Base-by-base conservation (phyloP, 2,113 vertebrate species). In the Percopsis transmontana region DNA sequence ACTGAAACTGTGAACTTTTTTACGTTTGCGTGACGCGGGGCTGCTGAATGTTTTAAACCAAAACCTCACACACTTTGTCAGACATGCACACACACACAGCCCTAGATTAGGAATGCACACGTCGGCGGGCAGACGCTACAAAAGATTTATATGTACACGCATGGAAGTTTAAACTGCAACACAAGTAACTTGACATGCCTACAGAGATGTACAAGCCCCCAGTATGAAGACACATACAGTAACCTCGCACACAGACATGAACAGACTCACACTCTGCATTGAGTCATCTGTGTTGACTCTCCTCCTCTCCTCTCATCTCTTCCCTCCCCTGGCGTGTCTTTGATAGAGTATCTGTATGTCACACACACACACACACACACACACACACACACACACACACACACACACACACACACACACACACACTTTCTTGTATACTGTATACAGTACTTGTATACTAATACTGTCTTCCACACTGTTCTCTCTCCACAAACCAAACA, bases 251-350 rank as follows among this genome's bases (percentile, higher is more conserved):
- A 16, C 27, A 54, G 20, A 24, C 24, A n/a, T 27, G 38, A 14
- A 18, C 54, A 56, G 5, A 38, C 24, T 33, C 54, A 39, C 27
- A 56, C 54, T n/a, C 68, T 74, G 13, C 62, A 81, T 70, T 86
- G 77, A 88, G 83, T 91, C 89, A 87, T 88, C 73, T 74, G 27
- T 61, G 61, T 65, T 23, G 64, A 69, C 78, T 78, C 53, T 72
- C 76, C 68, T 68, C 21, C 16, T 42, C 16, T 42, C 57, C 59
- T 48, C 61, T 72, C 21, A 21, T 68, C 39, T 58, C 68, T 77
- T 74, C 72, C 20, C 57, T 70, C 65, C 68, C 72, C 78, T 66
- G 59, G 77, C 82, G 76, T 62, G 79, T 76, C 44, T 70, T 42
- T 78, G 54, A 38, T 51, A 60, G 50, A 61, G 57, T 65, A 66